Percentiles rank a stretch among this genome's conserved stretches.
Conservation (phyloP, 2,113 vertebrate genomes). For the Leucopsar rothschildi region DNA sequence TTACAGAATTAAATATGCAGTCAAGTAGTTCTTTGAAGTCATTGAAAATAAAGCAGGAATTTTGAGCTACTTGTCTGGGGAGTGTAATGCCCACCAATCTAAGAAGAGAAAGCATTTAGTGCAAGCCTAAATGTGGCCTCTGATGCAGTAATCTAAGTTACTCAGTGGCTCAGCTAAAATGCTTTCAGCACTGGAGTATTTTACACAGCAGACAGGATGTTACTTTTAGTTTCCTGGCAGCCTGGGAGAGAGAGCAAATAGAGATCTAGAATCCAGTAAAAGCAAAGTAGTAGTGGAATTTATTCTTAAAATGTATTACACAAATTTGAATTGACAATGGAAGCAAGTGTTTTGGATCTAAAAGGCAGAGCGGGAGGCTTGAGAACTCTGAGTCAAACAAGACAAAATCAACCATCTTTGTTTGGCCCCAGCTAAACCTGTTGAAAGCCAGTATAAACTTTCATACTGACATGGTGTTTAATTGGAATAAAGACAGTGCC, state of each 20-base stretch:
- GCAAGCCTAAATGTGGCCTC: not conserved
- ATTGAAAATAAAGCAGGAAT: not conserved
- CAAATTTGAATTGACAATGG: not conserved
- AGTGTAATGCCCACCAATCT: not conserved
- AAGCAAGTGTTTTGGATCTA: not conserved
- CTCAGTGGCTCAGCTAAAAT: not conserved
- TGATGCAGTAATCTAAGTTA: not conserved
- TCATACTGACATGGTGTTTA: not conserved
- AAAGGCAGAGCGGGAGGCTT: not conserved
- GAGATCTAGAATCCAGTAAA: not conserved
- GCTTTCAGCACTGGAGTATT: not conserved
- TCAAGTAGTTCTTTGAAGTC: not conserved
- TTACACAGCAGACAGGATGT: not conserved
- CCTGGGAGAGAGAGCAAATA: not conserved
- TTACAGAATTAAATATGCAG: not conserved
- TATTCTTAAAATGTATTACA: not conserved
- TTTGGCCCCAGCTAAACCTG: not conserved
- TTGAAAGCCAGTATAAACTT: not conserved
- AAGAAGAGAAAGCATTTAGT: not conserved
- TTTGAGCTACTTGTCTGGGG: not conserved
- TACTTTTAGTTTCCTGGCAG: not conserved
- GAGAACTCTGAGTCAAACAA: not conserved
- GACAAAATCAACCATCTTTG: not conserved
- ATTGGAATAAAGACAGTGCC: not conserved
- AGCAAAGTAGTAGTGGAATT: not conserved